Percentiles rank a stretch among this genome's conserved stretches.
These are phyloP conservation scores for Crenichthys baileyi DNA, from an alignment of 2,797 vertebrate genomes.

Conservation along the genomic window DNA sequence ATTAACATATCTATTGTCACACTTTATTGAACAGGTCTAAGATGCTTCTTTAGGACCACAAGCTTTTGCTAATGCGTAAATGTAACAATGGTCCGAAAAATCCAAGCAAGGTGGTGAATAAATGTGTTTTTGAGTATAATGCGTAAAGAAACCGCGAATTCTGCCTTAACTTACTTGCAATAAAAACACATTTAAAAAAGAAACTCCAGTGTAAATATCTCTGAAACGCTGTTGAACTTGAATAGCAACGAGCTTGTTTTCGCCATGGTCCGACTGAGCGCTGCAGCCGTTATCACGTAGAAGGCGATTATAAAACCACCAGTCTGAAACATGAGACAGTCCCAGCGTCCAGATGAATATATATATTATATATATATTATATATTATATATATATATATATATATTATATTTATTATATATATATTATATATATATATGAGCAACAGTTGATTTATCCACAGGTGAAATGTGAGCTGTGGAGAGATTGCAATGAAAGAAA, in stretches of 20 bases:
- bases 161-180: neutral
- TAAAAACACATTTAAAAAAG: neutral
- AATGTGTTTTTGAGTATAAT: neutral
- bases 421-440: too few relatives aligned
- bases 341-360: conserved; percentile 12
- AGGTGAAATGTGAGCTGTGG: conserved; percentile 65
- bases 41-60: neutral
- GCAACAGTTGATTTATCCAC: conserved; percentile 73
- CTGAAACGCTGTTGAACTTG: conserved; percentile 72
- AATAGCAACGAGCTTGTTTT: conserved; percentile 33
- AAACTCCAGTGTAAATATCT: neutral
- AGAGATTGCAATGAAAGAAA: conserved; percentile 43
- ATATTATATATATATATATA: too few relatives aligned
- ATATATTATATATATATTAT: neutral
- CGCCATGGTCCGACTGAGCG: conserved; percentile 6
- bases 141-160: neutral
- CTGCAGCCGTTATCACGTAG: conserved; percentile 18
- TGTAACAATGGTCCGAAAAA: neutral
- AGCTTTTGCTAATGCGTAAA: neutral
- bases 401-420: neutral
- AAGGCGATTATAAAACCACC: conserved; percentile 49
- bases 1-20: neutral
- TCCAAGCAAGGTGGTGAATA: neutral
- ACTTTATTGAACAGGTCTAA: too few relatives aligned
- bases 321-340: conserved; percentile 54